Evolutionary conservation across 2,797 vertebrate genomes (phyloP).

Genomic region (Lateolabrax maculatus): DNA sequence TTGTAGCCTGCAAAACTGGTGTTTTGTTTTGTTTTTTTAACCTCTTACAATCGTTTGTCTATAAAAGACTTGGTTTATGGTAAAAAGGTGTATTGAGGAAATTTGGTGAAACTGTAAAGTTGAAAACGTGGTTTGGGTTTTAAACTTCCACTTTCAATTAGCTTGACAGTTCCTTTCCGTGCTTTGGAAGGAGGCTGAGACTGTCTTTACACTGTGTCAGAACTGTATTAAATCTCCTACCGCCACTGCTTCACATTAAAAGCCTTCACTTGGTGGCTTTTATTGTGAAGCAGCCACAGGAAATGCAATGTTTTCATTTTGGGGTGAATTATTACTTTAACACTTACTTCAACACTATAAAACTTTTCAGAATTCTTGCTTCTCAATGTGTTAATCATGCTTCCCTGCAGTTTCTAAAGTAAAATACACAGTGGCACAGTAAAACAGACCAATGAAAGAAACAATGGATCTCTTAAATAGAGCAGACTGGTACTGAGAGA

Average conservation of each 20-base stretch:
- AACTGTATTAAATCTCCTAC: not conserved
- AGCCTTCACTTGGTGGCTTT: not conserved
- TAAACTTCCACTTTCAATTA: not conserved
- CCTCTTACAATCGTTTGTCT: too few species aligned
- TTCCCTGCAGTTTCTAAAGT: conserved; percentile 18
- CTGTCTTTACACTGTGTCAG: not conserved
- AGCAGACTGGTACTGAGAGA: conserved; percentile 43
- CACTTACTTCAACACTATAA: conserved; percentile 14
- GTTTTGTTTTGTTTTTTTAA: not conserved
- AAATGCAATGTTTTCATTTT: conserved; percentile 28
- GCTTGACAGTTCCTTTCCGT: not conserved
- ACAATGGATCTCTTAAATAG: conserved; percentile 35
- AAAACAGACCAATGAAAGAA: conserved; percentile 24
- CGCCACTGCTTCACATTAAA: not conserved
- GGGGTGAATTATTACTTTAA: conserved; percentile 18
- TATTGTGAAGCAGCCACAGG: conserved; percentile 11
- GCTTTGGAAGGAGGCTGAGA: not conserved
- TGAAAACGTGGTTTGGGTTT: not conserved
- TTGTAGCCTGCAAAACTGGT: too few species aligned
- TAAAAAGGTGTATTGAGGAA: not conserved
- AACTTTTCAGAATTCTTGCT: conserved; percentile 2
- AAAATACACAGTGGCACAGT: conserved; percentile 33
- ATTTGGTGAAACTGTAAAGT: not conserved
- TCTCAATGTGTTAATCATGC: conserved; percentile 7
- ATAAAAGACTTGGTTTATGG: not conserved